Evolutionary conservation across 1,140 invertebrate species (phyloP), one percentile per base, ranked within the genome.

Genomic region (Drosophila hydei): DNA sequence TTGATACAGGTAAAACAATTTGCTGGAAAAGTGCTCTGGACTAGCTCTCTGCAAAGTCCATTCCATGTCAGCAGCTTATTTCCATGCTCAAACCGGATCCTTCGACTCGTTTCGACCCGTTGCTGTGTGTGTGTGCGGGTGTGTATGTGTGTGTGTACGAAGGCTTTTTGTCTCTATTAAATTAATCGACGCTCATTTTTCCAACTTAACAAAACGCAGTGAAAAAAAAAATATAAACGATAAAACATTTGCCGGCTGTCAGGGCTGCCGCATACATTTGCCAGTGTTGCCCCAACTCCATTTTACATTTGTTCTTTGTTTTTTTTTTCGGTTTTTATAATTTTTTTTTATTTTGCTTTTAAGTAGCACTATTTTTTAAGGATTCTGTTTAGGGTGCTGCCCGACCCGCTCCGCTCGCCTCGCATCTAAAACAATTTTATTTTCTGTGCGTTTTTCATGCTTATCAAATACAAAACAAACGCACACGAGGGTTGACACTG

Each of bases 301-400:
- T 80, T 83, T 83, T 75, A 77, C 68, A 64, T 74, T 78, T 69
- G 55, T 65, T 48, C 58, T 23, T 43, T 64, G 64, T 61, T 47
- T 47, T 75, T 79, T 80, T 72, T 76, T 64, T 79, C 55, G 55
- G 56, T 65, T 69, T 64, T 73, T 76, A 72, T 47, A 42, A 16
- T 60, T 69, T 60, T 33, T 5, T n/a, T 42, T 55, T 51, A 62
- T 75, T 55, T 63, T 61, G 42, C 73, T 90, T 88, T 90, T 90
- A 90, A 90, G 88, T 90, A 81, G 79, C 88, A 90, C 88, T 90
- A 90, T 90, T 90, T 90, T 90, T 90, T 90, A 88, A 85, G 79
- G 88, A 85, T 88, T 90, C 75, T 74, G 76, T 84, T 88, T 80
- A 72, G 70, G 70, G 64, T 61, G 68, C 36, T 59, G 42, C 55